A percentile compares a stretch with the other conserved stretches of the same genome.
Conservation (phyloP, 2,113 vertebrate species). For the Origma solitaria region DNA sequence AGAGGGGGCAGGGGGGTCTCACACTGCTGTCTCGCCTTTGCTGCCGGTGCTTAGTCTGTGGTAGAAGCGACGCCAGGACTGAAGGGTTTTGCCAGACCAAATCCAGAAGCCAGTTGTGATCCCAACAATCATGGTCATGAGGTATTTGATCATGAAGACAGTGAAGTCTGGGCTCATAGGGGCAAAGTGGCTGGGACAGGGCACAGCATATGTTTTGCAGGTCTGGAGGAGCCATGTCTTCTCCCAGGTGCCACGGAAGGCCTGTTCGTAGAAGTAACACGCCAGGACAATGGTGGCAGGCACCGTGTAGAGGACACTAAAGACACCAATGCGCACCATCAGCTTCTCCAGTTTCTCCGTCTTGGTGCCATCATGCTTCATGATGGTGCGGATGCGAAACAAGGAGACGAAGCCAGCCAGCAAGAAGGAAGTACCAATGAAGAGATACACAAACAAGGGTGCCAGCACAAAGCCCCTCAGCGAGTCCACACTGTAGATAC, state of each 20-base stretch:
- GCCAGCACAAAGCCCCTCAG: slow-evolving; percentile 88
- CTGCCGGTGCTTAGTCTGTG: slow-evolving; percentile 85
- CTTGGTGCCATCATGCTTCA: slow-evolving; percentile 98
- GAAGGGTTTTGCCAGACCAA: slow-evolving; percentile 92
- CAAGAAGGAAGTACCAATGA: slow-evolving; percentile 87
- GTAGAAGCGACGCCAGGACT: slow-evolving; percentile 89
- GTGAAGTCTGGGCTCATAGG: slow-evolving; percentile 88
- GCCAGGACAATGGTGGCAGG: slow-evolving; percentile 86
- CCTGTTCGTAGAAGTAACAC: slow-evolving; percentile 91
- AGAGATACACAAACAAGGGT: slow-evolving; percentile 87
- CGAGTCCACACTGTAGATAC: slow-evolving; percentile 82
- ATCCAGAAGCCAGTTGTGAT: slow-evolving; percentile 94
- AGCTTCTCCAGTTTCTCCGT: slow-evolving; percentile 91
- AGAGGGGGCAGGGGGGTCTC: slow-evolving; percentile 26
- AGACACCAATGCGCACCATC: slow-evolving; percentile 90
- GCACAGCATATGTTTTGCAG: slow-evolving; percentile 84
- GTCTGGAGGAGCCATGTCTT: slow-evolving; percentile 87
- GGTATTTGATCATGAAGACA: slow-evolving; percentile 92
- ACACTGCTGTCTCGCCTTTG: slow-evolving; percentile 97
- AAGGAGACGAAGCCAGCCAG: slow-evolving; percentile 90
- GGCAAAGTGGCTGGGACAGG: slow-evolving; percentile 79
- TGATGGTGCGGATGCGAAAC: slow-evolving; percentile 96
- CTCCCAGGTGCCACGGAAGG: slow-evolving; percentile 87
- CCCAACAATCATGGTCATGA: slow-evolving; percentile 94
- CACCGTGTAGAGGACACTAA: slow-evolving; percentile 86